Conservation (phyloP, 2,888 invertebrate genomes). For the Mesochorus sp. region DNA sequence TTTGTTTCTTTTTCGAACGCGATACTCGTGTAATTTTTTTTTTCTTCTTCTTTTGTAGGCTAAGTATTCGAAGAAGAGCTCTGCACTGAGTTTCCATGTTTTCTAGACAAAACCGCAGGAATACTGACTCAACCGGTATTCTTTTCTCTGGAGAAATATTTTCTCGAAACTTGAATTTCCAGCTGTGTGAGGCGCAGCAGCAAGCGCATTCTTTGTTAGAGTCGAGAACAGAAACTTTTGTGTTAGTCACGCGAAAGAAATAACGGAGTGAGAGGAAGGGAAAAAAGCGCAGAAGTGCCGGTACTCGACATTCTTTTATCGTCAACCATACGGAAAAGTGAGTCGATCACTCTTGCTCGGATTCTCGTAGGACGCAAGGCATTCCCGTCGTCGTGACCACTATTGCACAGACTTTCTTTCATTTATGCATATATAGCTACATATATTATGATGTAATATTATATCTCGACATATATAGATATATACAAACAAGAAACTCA, state of each 20-base stretch:
- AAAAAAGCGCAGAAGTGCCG: slow-evolving; percentile 6
- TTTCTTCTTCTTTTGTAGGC: too few relatives aligned
- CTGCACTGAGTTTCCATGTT: slow-evolving; percentile 24
- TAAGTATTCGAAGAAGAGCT: not conserved
- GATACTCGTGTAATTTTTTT: slow-evolving; percentile 28
- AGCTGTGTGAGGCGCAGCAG: slow-evolving; percentile 23
- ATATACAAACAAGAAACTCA: not conserved
- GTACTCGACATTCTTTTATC: slow-evolving; percentile 39
- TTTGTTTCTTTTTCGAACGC: slow-evolving; percentile 1
- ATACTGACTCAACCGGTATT: slow-evolving; percentile 10
- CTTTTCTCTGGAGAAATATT: slow-evolving; percentile 25
- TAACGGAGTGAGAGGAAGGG: not conserved
- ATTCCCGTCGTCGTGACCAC: slow-evolving; percentile 36
- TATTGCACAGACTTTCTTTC: slow-evolving; percentile 14
- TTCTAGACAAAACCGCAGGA: not conserved
- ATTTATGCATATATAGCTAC: slow-evolving; percentile 30
- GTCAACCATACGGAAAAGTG: slow-evolving; percentile 35
- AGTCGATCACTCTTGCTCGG: slow-evolving; percentile 40
- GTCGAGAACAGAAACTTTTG: slow-evolving; percentile 21
- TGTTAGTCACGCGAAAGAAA: slow-evolving; percentile 52
- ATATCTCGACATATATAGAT: not conserved
- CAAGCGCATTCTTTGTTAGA: slow-evolving; percentile 46
- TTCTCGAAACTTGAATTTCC: slow-evolving; percentile 4
- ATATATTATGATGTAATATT: slow-evolving; percentile 10
- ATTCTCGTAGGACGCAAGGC: not conserved